Conservation (phyloP, 2,888 invertebrate genomes). For the Tenodera sinensis region DNA sequence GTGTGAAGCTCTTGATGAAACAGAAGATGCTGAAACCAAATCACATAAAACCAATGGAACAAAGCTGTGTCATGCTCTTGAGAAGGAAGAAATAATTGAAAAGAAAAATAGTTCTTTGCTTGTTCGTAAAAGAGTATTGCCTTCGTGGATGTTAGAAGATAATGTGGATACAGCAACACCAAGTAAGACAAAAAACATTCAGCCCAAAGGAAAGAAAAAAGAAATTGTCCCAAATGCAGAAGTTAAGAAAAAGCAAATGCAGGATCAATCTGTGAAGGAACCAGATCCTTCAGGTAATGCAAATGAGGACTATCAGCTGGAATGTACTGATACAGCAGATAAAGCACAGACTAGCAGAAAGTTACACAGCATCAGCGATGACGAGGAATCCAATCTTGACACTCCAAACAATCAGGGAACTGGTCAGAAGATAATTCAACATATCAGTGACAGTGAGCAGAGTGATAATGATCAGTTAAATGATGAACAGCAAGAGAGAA, state of each 20-base stretch:
- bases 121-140: background rate
- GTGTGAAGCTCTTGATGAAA: background rate
- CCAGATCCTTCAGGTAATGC: background rate
- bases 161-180: background rate
- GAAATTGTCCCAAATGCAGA: background rate
- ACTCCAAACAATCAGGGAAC: background rate
- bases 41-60: background rate
- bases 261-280: background rate
- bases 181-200: background rate
- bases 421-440: background rate
- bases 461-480: background rate
- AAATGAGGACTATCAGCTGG: background rate
- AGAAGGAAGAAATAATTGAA: background rate
- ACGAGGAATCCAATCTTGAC: background rate
- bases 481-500: background rate
- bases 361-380: background rate
- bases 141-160: background rate
- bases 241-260: background rate
- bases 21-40: background rate
- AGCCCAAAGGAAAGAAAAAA: background rate
- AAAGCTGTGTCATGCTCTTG: background rate
- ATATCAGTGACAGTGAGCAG: constrained; percentile 14
- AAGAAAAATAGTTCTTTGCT: background rate
- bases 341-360: background rate
- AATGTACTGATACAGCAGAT: background rate